Conservation (phyloP, 2,888 invertebrate genomes). For the Oxytorus armatus region DNA sequence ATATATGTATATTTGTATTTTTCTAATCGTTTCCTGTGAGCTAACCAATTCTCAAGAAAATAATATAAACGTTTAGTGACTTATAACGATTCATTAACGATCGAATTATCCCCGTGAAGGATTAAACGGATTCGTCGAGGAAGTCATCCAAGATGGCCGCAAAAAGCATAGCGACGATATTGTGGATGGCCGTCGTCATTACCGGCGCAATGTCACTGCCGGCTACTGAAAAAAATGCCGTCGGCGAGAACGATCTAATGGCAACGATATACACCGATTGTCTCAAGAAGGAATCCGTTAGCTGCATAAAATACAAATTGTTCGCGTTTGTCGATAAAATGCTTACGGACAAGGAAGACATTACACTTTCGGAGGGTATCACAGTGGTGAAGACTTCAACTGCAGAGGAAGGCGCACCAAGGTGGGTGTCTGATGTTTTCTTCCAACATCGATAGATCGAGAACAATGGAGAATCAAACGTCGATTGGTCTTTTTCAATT, state of each 20-base stretch:
- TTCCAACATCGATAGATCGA: not conserved
- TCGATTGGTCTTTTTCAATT: not conserved
- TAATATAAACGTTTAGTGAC: conserved; percentile 14
- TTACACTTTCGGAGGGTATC: conserved; percentile 92
- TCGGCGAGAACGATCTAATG: conserved; percentile 91
- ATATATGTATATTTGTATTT: not conserved
- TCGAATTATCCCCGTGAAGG: conserved; percentile 46
- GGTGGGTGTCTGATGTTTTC: conserved; percentile 87
- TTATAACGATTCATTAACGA: conserved; percentile 26
- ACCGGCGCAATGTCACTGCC: conserved; percentile 88
- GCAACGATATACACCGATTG: conserved; percentile 92
- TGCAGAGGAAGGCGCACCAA: conserved; percentile 91
- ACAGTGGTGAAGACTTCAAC: conserved; percentile 91
- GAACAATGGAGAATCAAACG: not conserved
- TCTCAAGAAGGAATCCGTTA: conserved; percentile 92
- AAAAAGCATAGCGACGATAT: conserved; percentile 73
- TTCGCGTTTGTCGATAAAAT: conserved; percentile 95
- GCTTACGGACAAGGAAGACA: conserved; percentile 92
- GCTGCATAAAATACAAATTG: conserved; percentile 94
- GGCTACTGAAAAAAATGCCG: conserved; percentile 88
- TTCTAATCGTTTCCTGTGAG: not conserved
- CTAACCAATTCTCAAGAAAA: not conserved
- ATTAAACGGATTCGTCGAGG: conserved; percentile 32
- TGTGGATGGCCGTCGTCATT: conserved; percentile 82
- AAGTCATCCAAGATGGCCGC: conserved; percentile 68